Base-by-base conservation (phyloP, 2,113 vertebrate genomes). In the Ahaetulla prasina region DNA sequence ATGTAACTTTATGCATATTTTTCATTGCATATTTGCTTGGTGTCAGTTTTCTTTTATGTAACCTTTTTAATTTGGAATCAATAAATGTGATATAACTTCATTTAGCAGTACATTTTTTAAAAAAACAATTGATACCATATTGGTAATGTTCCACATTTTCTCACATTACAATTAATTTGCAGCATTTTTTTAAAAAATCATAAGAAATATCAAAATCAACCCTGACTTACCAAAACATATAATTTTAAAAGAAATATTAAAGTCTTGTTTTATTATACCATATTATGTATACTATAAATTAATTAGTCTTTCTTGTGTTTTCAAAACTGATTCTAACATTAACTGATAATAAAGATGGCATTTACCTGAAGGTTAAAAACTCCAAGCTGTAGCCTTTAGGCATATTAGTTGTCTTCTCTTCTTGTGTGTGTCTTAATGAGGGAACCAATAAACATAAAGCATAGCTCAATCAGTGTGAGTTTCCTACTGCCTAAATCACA, bases 31-130 rank as follows among this genome's bases (percentile, higher is more conserved):
- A 96, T 92, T 93, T 97, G 93, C 97, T 96, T 91, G 85, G 92
- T 94, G 90, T 95, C 95, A 54, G 86, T 95, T 95, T 96, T 92
- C 85, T 55, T 95, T 96, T 95, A 68, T 93, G 91, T 92, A 93
- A 96, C 12, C 63, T 96, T 86, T 96, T 96, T 96, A 96, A 96
- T 95, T 97, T 95, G 92, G 97, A 98, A 98, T 98, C 97, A 98
- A 98, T 95, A 96, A 97, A 97, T 97, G 92, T 97, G 95, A 95
- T 85, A 94, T 96, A 97, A 97, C 97, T 11, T 39, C 95, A 93
- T 95, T 91, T 95, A 95, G 91, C 94, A 93, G 95, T 97, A 94
- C 97, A 97, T 98, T 97, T 96, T 96, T 97, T 97, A 39, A 96
- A 39, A 80, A 80, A 80, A 80, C 96, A 92, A 94, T 89, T 93